These are phyloP conservation scores for Eristalinus sepulchralis DNA, from an alignment of 2,888 invertebrate genomes.

Conservation along the genomic window DNA sequence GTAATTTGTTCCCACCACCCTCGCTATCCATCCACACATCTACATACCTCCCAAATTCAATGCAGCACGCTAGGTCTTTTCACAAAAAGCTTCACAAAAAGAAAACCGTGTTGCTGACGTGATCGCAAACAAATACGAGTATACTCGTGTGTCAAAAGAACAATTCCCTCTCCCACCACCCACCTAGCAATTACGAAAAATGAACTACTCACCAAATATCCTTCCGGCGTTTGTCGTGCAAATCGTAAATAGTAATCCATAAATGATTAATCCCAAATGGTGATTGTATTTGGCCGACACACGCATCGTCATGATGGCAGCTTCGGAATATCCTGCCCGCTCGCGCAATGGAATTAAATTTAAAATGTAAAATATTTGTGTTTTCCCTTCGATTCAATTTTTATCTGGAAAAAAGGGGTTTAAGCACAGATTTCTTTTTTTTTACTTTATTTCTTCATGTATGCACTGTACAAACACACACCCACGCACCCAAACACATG, in stretches of 20 bases:
- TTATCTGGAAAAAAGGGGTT: slow-evolving; percentile 12
- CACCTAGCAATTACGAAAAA: not conserved
- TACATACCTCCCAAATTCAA: not conserved
- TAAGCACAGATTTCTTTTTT: slow-evolving; percentile 3
- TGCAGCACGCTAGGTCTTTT: not conserved
- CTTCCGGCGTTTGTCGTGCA: slow-evolving; percentile 77
- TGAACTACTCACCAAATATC: slow-evolving; percentile 79
- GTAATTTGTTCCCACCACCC: not conserved
- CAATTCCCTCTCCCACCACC: not conserved
- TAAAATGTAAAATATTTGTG: slow-evolving; percentile 31
- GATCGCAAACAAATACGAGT: not conserved
- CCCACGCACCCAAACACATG: not conserved
- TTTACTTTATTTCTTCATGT: too few species aligned
- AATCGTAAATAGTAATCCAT: slow-evolving; percentile 79
- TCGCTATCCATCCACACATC: not conserved
- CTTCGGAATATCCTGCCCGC: slow-evolving; percentile 14
- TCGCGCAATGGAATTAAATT: slow-evolving; percentile 19
- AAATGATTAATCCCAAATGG: slow-evolving; percentile 80
- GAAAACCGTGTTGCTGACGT: not conserved
- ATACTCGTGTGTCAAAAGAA: not conserved
- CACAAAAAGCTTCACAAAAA: too few species aligned
- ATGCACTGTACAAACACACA: not conserved
- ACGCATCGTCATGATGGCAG: slow-evolving; percentile 78
- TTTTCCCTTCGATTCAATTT: slow-evolving; percentile 2
- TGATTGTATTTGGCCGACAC: slow-evolving; percentile 79